Percentiles rank a stretch among this genome's conserved stretches.
Evolutionary conservation across 2,797 vertebrate genomes (phyloP).

Genomic region (Gouania willdenowi): DNA sequence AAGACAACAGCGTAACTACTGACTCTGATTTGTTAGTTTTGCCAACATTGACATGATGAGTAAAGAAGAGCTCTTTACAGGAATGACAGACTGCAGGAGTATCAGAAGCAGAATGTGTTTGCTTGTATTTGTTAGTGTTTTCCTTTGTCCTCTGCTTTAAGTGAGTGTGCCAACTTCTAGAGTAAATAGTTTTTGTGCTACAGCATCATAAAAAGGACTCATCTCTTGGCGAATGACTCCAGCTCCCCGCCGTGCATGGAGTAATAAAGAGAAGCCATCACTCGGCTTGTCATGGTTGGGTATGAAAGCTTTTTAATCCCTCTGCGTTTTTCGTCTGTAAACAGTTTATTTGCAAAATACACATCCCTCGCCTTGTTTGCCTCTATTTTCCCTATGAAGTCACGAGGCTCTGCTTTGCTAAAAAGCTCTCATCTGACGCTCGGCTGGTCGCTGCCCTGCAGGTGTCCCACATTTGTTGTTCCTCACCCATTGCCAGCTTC

Average conservation of each 20-base stretch:
- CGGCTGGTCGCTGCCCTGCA: conserved; percentile 50
- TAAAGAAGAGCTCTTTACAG: too few species aligned
- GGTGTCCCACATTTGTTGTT: conserved; percentile 40
- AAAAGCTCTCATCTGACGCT: conserved; percentile 42
- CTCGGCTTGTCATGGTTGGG: conserved; percentile 22
- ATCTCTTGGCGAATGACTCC: conserved; percentile 17
- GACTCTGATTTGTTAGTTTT: too few species aligned
- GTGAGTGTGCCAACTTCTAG: too few species aligned
- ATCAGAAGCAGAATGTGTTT: too few species aligned
- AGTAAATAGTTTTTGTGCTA: conserved; percentile 1
- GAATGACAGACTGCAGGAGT: too few species aligned
- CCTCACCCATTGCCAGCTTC: conserved; percentile 14
- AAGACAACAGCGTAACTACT: conserved; percentile 18
- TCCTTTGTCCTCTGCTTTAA: too few species aligned
- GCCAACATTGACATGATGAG: conserved; percentile 12
- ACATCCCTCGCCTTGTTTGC: conserved; percentile 21
- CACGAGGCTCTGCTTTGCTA: conserved; percentile 22
- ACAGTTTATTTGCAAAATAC: conserved; percentile 39
- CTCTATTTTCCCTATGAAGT: conserved; percentile 1
- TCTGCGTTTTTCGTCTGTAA: conserved; percentile 18
- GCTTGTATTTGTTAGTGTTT: too few species aligned
- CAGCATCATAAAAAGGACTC: neutral
- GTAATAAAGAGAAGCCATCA: conserved; percentile 1
- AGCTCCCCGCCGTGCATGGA: neutral
- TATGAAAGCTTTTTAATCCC: conserved; percentile 28